Evolutionary conservation across 2,113 vertebrate genomes (phyloP), one percentile per base, ranked within the genome.

Genomic region (Limnothrissa miodon): DNA sequence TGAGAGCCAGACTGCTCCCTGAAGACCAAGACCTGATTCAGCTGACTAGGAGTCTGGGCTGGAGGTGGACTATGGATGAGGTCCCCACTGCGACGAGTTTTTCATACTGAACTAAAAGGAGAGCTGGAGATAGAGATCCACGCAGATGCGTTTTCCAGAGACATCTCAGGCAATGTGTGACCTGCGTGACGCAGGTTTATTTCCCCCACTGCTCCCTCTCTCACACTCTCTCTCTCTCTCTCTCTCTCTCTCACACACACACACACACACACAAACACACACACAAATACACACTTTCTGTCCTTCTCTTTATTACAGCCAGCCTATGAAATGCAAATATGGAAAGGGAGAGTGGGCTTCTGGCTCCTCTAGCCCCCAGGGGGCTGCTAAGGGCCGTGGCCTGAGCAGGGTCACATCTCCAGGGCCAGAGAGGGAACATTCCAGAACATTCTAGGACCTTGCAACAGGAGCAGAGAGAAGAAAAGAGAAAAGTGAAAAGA

Each of bases 401-500:
- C 29, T 36, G 25, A 74, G 66, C 29, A 74, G 17, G 66, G 66
- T 74, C 33, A 11, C 29, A 36, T 74, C 66, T 74, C 66, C 1
- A 11, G 9, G 25, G 66, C 29, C 66, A 33, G 29, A 33, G 11
- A 29, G 9, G 66, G 66, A 74, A 74, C 66, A 74, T 74, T 74
- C 66, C 66, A 74, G 29, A 74, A 36, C 66, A 74, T 15, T 74
- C 25, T 33, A 33, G 36, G 4, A 10, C 66, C 66, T 17, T 36
- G 29, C 25, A 10, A 74, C 10, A 33, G 66, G 1, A 51, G 66
- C 42, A 42, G 48, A 23, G 66, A 83, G 36, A 45, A 79, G 51
- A 66, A 85, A 29, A 56, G 81, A 59, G n/a, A 78, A 29, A 46
- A 83, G 70, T 80, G 44, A 6, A 42, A 4, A 42, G 42, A 81